Percentiles rank a stretch among this genome's conserved stretches.
Conservation (phyloP, 2,888 invertebrate genomes). For the Drosophila prolongata region DNA sequence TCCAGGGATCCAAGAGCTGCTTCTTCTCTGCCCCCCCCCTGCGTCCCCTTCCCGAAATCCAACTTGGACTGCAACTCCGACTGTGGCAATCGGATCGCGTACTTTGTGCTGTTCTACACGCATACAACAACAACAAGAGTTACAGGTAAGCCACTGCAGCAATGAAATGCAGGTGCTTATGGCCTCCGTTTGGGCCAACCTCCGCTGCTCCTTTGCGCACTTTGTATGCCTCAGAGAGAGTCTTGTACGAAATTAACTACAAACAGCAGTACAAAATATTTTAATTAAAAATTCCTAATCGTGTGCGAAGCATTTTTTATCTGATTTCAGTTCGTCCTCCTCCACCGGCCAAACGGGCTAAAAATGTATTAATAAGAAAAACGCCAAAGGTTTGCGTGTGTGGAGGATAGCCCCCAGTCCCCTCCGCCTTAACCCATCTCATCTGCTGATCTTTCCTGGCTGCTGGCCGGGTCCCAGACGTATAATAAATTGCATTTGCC, state of each 20-base stretch:
- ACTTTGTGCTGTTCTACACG: conserved; percentile 80
- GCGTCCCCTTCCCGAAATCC: not conserved
- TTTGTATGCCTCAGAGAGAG: conserved; percentile 66
- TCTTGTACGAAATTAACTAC: conserved; percentile 79
- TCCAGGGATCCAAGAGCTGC: not conserved
- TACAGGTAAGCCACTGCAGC: conserved; percentile 22
- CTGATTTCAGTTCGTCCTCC: conserved; percentile 75
- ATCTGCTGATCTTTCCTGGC: conserved; percentile 27
- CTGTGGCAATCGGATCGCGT: conserved; percentile 79
- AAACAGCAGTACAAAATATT: conserved; percentile 84
- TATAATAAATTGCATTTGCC: conserved; percentile 80
- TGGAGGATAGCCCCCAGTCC: conserved; percentile 41
- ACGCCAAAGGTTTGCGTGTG: conserved; percentile 76
- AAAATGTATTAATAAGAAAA: conserved; percentile 83
- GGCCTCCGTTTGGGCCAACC: conserved; percentile 28
- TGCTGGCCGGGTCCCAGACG: conserved; percentile 65
- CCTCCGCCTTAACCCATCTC: conserved; percentile 5
- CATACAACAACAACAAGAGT: conserved; percentile 68
- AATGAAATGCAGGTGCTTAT: conserved; percentile 71
- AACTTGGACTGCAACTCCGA: conserved; percentile 51
- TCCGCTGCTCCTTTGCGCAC: conserved; percentile 41
- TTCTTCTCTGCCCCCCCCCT: not conserved
- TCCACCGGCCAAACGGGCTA: conserved; percentile 49
- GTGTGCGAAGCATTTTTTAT: conserved; percentile 85
- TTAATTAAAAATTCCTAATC: conserved; percentile 85